Evolutionary conservation across 2,797 vertebrate species (phyloP).

Genomic region (Darevskia nairensis): DNA sequence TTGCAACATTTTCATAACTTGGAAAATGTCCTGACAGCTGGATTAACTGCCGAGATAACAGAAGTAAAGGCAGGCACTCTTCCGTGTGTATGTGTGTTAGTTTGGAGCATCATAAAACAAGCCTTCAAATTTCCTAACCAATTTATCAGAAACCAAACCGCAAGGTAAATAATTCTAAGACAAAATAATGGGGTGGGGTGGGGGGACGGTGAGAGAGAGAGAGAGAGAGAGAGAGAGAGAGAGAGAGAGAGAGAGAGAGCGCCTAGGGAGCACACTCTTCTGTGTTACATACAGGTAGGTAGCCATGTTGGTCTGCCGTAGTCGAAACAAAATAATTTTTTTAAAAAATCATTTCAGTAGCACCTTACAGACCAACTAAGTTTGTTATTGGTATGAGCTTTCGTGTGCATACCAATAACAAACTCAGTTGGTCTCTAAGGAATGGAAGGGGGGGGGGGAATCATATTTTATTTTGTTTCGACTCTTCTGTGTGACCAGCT

Average conservation of each 20-base stretch:
- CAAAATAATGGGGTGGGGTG: not conserved
- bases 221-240: too few species aligned
- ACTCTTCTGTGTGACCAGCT: not conserved
- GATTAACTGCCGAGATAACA: conserved; percentile 20
- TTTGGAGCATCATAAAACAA: conserved; percentile 32
- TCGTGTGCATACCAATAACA: too few species aligned
- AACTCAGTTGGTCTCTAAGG: too few species aligned
- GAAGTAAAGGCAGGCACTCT: conserved; percentile 18
- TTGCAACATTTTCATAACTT: conserved; percentile 19
- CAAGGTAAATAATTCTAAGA: not conserved
- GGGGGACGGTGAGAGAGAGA: too few species aligned
- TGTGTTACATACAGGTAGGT: not conserved
- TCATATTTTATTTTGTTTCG: too few species aligned
- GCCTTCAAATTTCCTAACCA: not conserved
- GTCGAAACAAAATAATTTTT: too few species aligned
- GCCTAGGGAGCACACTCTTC: not conserved
- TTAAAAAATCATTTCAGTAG: too few species aligned
- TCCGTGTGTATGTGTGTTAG: not conserved
- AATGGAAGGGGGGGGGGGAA: too few species aligned
- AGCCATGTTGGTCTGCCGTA: too few species aligned
- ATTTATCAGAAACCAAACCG: conserved; percentile 22
- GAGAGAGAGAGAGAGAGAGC: not conserved
- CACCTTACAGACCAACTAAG: too few species aligned
- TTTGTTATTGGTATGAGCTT: too few species aligned
- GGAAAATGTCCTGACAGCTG: conserved; percentile 30